Evolutionary conservation across 2,113 vertebrate species (phyloP).

Genomic region (Machaerirhynchus nigripectus): DNA sequence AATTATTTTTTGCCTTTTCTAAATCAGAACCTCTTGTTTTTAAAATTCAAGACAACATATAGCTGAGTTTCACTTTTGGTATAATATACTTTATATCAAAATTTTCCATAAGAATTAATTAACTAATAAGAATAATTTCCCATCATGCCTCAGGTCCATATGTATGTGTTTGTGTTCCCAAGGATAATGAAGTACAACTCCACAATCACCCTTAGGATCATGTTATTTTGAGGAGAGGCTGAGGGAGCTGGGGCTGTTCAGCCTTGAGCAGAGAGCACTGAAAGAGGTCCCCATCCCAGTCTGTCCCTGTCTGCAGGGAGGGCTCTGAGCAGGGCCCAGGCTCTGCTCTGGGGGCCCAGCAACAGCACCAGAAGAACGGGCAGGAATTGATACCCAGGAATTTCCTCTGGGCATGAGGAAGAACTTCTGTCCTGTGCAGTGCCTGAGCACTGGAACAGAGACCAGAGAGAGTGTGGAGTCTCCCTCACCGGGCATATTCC

Average conservation of each 20-base stretch:
- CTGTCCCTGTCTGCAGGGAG: not conserved
- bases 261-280: not conserved
- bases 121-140: not conserved
- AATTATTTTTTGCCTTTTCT: not conserved
- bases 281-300: not conserved
- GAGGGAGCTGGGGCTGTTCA: not conserved
- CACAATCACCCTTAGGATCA: not conserved
- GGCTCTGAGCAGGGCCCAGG: not conserved
- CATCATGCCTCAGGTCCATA: not conserved
- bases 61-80: not conserved
- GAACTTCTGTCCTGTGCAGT: not conserved
- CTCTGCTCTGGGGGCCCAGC: not conserved
- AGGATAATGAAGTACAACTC: not conserved
- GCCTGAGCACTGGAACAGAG: not conserved
- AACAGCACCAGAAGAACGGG: not conserved
- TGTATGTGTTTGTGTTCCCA: not conserved
- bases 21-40: not conserved
- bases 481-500: not conserved
- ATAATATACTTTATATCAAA: not conserved
- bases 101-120: not conserved
- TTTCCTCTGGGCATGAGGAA: accelerated
- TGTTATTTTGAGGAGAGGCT: not conserved
- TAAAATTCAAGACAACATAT: accelerated
- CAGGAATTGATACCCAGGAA: not conserved
- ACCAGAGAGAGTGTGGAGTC: not conserved